phyloP scores from a whole-genome alignment of 1,140 invertebrate species.

The Antheraea pernyi region DNA sequence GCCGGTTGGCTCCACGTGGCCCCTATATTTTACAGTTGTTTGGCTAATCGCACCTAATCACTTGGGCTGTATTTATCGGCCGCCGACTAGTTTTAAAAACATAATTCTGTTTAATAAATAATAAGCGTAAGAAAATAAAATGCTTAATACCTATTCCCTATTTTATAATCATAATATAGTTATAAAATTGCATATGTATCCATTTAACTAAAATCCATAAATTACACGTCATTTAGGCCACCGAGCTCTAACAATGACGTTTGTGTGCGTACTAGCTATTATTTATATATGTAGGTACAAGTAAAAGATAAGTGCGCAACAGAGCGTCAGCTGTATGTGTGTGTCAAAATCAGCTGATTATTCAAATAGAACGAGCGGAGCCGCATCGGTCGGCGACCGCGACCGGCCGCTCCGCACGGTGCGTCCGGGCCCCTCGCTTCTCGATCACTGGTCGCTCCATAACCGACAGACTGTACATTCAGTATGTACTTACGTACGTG shows the following conservation, averaged over 20 bases:
- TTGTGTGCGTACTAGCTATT: slow-evolving; percentile 32
- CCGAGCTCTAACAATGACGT: slow-evolving; percentile 30
- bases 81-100: no score
- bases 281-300: slow-evolving; percentile 38
- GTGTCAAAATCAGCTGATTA: slow-evolving; percentile 80
- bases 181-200: no score
- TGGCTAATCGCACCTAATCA: slow-evolving; percentile 13
- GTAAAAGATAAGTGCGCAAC: slow-evolving; percentile 62
- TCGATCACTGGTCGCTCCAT: slow-evolving; percentile 19
- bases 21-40: slow-evolving; percentile 52
- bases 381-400: slow-evolving; percentile 65
- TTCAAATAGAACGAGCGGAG: slow-evolving; percentile 74
- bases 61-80: neutral
- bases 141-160: no score
- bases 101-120: no score
- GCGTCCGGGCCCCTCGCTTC: slow-evolving; percentile 50
- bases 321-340: slow-evolving; percentile 69
- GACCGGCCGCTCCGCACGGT: slow-evolving; percentile 38
- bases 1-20: slow-evolving; percentile 59
- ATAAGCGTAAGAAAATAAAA: no score
- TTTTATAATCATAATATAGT: no score
- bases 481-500: neutral
- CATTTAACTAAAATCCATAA: slow-evolving; percentile 19
- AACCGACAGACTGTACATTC: slow-evolving; percentile 5
- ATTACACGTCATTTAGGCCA: slow-evolving; percentile 33